Evolutionary conservation across 2,113 vertebrate species (phyloP), one percentile per base, ranked within the genome.

Genomic region (Ctenomys sociabilis): DNA sequence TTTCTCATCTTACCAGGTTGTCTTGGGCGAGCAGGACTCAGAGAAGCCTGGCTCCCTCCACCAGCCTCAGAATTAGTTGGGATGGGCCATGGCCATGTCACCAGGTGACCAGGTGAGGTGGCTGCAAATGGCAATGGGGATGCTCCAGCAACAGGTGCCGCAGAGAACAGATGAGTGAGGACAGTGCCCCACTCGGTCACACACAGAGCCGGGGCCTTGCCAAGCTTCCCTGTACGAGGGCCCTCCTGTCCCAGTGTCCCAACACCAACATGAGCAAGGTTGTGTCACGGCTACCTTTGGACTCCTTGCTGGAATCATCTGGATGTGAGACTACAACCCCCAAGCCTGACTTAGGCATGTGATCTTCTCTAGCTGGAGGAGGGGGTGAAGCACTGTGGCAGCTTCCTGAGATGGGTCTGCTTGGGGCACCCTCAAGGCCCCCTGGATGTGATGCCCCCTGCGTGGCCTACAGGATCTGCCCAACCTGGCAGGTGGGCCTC

Each of bases 391-490:
- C 54, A 5, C 35, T 16, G 1, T 5, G 63, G 37, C 17, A 16
- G 66, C 30, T n/a, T 37, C 5, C 2, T 0, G 22, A 84, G 45
- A 54, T 0, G 21, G 85, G 1, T 40, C 57, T 78, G 32, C 77
- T 43, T 45, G 24, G 26, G 54, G 45, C 40, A 85, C 1, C 24
- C 88, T 28, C 0, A 32, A 45, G 4, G 28, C 21, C 43, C 32
- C 24, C 30, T 22, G 57, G 35, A 40, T 22, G 3, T 0, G 2
- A 26, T 4, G 10, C 10, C 59, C 12, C 1, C 37, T 4, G n/a
- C 4, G 2, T 5, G 32, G 54, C 5, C 59, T 21, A 7, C 1
- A 28, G 28, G 8, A 30, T 26, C 73, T 68, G 16, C 16, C 8
- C 21, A 37, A 22, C 21, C 49, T 5, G 45, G 5, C 19, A 10